Conservation (phyloP, 1,140 invertebrate species). For the Neodiprion fabricii region DNA sequence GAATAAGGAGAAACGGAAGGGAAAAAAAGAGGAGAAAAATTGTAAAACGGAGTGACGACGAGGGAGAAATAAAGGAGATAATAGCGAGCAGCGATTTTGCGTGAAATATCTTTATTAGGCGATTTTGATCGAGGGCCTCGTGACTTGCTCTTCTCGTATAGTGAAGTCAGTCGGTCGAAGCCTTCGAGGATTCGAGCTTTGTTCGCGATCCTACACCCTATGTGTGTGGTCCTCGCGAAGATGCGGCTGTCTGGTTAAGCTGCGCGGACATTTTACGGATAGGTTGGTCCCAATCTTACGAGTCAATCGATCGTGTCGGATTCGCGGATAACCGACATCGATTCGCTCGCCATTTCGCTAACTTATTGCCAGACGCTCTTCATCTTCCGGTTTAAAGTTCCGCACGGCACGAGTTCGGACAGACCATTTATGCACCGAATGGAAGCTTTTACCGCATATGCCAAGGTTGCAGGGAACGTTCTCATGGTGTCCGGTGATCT, state of each 20-base stretch:
- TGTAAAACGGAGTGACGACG: no score
- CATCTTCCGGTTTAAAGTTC: no score
- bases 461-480: no score
- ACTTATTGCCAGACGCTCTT: no score
- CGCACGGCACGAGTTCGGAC: no score
- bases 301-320: no score
- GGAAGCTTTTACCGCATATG: no score
- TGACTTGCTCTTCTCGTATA: conserved; percentile 1
- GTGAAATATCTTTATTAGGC: conserved; percentile 7
- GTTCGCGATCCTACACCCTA: background rate
- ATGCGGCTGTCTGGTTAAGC: background rate
- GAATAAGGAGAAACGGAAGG: background rate
- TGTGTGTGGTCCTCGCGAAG: background rate
- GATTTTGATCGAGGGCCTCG: background rate
- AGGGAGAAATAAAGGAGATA: background rate
- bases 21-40: background rate
- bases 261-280: background rate
- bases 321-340: no score
- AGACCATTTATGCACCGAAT: no score
- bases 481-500: no score
- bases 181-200: background rate
- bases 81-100: background rate
- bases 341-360: no score
- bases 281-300: no score
- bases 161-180: background rate